Conservation (phyloP, 1,140 invertebrate species). For the Planococcus citri region DNA sequence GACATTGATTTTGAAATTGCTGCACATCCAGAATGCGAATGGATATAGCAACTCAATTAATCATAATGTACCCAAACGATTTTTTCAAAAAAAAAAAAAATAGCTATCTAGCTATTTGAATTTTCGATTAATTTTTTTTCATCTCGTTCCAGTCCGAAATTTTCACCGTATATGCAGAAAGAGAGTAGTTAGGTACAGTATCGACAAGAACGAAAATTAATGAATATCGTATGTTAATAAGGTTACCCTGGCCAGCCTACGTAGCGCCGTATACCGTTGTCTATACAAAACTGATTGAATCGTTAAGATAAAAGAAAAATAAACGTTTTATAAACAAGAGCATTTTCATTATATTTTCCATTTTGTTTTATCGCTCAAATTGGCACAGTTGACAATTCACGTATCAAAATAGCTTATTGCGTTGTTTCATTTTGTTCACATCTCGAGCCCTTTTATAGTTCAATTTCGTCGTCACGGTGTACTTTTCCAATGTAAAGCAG, state of each 20-base stretch:
- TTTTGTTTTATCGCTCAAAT: not conserved
- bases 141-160: too few species aligned
- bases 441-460: not conserved
- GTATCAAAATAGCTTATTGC: not conserved
- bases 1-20: too few species aligned
- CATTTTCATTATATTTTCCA: not conserved
- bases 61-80: too few species aligned
- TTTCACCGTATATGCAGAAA: too few species aligned
- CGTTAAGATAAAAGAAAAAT: not conserved
- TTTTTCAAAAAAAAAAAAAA: too few species aligned
- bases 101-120: too few species aligned
- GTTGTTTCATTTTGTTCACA: not conserved
- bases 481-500: too few species aligned
- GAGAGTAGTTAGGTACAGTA: not conserved
- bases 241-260: not conserved
- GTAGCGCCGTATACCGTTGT: not conserved
- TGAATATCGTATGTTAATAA: not conserved
- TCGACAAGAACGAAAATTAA: conserved; percentile 3
- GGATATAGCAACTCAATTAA: too few species aligned
- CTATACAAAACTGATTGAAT: not conserved
- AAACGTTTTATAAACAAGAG: conserved; percentile 7
- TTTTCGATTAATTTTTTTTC: too few species aligned
- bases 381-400: conserved; percentile 1
- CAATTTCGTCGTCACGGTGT: not conserved
- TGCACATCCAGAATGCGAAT: too few species aligned